Conservation (phyloP, 1,140 invertebrate genomes). For the Venturia canescens region DNA sequence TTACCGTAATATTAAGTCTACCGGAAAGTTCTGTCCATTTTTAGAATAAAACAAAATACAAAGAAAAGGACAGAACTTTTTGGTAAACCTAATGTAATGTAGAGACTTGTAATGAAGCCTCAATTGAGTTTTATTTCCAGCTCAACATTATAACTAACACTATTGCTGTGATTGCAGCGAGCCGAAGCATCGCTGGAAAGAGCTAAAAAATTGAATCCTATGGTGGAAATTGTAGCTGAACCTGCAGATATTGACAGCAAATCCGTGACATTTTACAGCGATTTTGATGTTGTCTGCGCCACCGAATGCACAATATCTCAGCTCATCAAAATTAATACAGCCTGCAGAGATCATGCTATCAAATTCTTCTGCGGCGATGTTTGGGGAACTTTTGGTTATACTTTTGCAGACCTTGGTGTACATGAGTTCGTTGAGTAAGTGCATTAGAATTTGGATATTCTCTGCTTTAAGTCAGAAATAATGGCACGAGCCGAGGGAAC, state of each 20-base stretch:
- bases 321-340: constrained; percentile 86
- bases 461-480: no score
- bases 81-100: no score
- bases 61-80: no score
- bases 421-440: constrained; percentile 93
- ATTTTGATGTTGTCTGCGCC: constrained; percentile 92
- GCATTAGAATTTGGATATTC: background rate
- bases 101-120: no score
- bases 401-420: constrained; percentile 91
- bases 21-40: no score
- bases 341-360: constrained; percentile 87
- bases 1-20: no score
- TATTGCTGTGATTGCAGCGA: constrained; percentile 79
- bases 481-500: no score
- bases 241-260: constrained; percentile 80
- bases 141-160: no score
- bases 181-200: constrained; percentile 88
- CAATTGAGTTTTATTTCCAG: no score
- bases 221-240: constrained; percentile 91
- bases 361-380: constrained; percentile 95
- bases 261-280: constrained; percentile 84
- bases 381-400: constrained; percentile 95
- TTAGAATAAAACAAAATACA: no score
- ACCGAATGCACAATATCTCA: constrained; percentile 85
- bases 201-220: constrained; percentile 92